Evolutionary conservation across 1,140 invertebrate genomes (phyloP), one percentile per base, ranked within the genome.

Genomic region (Eupristina koningsbergeri): DNA sequence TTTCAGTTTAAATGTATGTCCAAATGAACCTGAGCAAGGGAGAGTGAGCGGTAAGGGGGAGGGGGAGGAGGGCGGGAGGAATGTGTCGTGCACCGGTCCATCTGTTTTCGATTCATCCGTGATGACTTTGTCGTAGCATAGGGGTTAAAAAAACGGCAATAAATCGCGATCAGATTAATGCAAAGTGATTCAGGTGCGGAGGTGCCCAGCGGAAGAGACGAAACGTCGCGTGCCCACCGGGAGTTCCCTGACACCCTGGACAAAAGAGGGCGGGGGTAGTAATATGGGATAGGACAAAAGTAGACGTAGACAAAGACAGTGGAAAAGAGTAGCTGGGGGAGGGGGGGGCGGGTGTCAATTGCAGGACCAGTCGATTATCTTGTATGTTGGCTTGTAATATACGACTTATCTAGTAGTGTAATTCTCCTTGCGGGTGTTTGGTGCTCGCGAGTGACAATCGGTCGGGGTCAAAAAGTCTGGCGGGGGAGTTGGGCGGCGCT

Each of bases 321-420:
- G 64, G 22, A 58, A 53, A 58, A 58, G 53, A 58, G n/a, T n/a
- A n/a, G n/a, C n/a, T n/a, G n/a, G 50, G 11, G 50, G 50, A 53
- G 11, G 77, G n/a, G 39, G 45, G 7, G 39, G 58, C n/a, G 34
- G 34, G 34, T 71, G 80, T 81, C 80, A 81, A 81, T 81, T 58
- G 71, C 80, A 81, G 63, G 31, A 31, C 36, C 11, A 11, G 50
- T 73, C 80, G 69, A 81, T 81, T 81, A 63, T 47, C n/a, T 50
- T n/a, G 36, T 8, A 34, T 39, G 7, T 6, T 7, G 39, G 29
- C 79, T 77, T 41, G 67, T 81, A 75, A 81, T 81, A 74, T 81
- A 81, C 80, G 80, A 75, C 80, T 74, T 75, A 63, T 81, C 80
- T 71, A 58, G 19, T 31, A 71, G 41, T 45, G 63, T 61, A 50